Conservation (phyloP, 2,113 vertebrate species). For the Hippocampus comes region DNA sequence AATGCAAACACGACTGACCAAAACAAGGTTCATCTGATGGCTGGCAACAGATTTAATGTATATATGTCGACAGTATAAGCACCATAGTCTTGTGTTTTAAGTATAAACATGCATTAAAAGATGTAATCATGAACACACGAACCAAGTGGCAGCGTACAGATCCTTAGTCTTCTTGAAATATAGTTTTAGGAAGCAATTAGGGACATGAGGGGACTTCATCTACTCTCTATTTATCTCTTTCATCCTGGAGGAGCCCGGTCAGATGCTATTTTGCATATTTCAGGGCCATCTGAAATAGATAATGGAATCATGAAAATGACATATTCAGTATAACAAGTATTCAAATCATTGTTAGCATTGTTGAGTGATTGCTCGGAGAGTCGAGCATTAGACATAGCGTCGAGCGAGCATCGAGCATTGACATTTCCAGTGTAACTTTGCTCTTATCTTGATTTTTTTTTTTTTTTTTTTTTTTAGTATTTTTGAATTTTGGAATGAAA, state of each 20-base stretch:
- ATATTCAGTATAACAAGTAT: background rate
- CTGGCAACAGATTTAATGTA: background rate
- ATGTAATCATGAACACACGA: background rate
- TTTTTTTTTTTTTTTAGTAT: too few relatives aligned
- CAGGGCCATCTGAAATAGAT: slow-evolving; percentile 49
- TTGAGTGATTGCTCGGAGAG: too few relatives aligned
- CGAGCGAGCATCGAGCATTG: too few relatives aligned
- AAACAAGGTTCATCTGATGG: slow-evolving; percentile 5
- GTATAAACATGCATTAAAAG: background rate
- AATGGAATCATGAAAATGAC: background rate
- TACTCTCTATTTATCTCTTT: background rate
- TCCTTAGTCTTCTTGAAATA: background rate
- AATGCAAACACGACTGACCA: background rate
- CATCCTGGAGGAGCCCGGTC: background rate
- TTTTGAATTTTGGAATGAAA: background rate
- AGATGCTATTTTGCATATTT: slow-evolving; percentile 50
- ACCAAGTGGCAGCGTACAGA: background rate
- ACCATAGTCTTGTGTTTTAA: background rate
- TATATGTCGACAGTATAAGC: background rate
- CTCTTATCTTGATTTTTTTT: too few relatives aligned
- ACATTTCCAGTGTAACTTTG: background rate
- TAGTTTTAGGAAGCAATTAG: background rate
- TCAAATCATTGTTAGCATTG: background rate
- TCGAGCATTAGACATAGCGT: too few relatives aligned
- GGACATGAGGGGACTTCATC: background rate